phyloP scores from a whole-genome alignment of 2,113 vertebrate genomes.

The Dicaeum eximium region DNA sequence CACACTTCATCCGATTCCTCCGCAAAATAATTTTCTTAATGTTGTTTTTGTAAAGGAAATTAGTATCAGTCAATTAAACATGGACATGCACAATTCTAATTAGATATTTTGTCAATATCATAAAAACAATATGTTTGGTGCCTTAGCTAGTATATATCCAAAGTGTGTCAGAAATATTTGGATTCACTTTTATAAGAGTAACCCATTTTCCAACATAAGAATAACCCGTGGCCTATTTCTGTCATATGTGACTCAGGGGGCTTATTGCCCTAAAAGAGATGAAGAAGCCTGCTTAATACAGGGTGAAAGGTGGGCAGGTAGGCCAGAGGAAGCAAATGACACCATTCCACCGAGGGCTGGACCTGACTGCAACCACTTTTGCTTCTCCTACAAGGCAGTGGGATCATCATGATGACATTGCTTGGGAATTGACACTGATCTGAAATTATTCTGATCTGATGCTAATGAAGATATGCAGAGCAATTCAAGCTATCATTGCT shows the following conservation, averaged over 20 bases:
- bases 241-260: neutral
- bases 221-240: neutral
- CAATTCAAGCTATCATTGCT: neutral
- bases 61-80: neutral
- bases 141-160: neutral
- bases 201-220: neutral
- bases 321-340: neutral
- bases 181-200: neutral
- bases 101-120: neutral
- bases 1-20: neutral
- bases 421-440: neutral
- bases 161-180: neutral
- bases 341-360: neutral
- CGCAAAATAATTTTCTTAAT: constrained; percentile 30
- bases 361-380: neutral
- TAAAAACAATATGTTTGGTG: neutral
- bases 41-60: constrained; percentile 11
- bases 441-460: neutral
- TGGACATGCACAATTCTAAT: neutral
- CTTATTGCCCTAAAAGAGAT: neutral
- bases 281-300: neutral
- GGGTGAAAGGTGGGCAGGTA: neutral
- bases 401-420: neutral
- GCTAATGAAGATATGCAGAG: neutral
- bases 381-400: neutral